Base-by-base conservation (phyloP, 2,797 vertebrate genomes). In the Lemur catta region DNA sequence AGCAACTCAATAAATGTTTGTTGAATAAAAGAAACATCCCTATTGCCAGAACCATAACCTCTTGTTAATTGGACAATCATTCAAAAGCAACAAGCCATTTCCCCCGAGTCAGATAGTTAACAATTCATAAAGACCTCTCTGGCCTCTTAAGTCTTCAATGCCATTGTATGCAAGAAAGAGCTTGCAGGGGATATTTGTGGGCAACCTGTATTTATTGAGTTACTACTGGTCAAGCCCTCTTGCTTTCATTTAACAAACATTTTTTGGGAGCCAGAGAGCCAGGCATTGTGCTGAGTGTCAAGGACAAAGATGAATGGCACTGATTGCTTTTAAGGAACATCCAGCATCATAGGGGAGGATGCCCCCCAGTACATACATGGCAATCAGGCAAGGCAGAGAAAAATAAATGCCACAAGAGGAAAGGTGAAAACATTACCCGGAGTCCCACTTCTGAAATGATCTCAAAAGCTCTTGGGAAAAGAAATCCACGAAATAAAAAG, bases 1-100 rank as follows among this genome's bases (percentile, higher is more conserved):
- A 41, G 61, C 65, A 71, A 78, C 28, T 72, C 69, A 92, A 9
- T 57, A 82, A 84, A 84, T 63, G 69, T 63, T 92, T 78, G 8
- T 38, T 33, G 11, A 55, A 26, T 67, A 35, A 80, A 78, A 93
- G 87, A 74, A 89, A 84, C 67, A 69, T 55, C 20, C 41, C 78
- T 63, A 1, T 59, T 28, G n/a, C 84, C 86, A 38, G 50, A 50
- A 79, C 84, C 61, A 22, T 30, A 55, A 52, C 57, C 67, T 61
- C 59, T 52, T 13, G 67, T 28, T 96, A 76, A 81, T n/a, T 71
- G 76, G 72, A 74, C 35, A 52, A 75, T 82, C 92, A 28, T 38
- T 95, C 72, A 75, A 57, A 95, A 79, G 84, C 50, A 91, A 85
- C 33, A 69, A 69, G 59, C 67, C n/a, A 67, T 59, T 85, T 84